phyloP scores from a whole-genome alignment of 1,140 invertebrate species.

The Ips typographus region DNA sequence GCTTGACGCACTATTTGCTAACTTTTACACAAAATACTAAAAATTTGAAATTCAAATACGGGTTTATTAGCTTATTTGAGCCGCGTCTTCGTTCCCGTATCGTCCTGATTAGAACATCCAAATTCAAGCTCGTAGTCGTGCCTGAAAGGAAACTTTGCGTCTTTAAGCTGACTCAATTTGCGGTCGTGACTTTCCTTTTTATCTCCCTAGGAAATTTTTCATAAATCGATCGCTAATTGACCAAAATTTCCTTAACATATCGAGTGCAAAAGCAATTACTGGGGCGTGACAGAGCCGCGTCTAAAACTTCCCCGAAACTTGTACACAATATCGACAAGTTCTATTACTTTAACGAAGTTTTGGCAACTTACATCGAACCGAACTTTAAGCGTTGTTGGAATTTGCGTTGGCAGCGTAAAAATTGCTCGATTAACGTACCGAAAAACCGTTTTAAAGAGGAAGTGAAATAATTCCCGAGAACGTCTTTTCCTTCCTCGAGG shows the following conservation, averaged over 20 bases:
- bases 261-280: slow-evolving; percentile 1
- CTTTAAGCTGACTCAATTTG: too few species aligned
- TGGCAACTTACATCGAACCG: slow-evolving; percentile 14
- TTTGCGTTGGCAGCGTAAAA: neutral
- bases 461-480: too few species aligned
- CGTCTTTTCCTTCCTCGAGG: neutral
- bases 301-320: slow-evolving; percentile 4
- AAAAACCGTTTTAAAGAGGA: neutral
- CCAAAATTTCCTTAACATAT: neutral
- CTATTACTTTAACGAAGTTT: slow-evolving; percentile 15
- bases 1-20: too few species aligned
- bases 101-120: neutral
- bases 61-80: too few species aligned
- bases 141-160: too few species aligned
- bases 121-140: neutral
- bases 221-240: neutral
- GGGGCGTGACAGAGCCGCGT: neutral
- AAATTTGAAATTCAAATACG: too few species aligned
- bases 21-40: too few species aligned
- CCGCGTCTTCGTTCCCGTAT: neutral
- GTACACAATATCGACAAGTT: slow-evolving; percentile 15
- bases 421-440: neutral
- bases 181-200: neutral
- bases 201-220: neutral
- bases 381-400: neutral